Conservation (phyloP, 2,113 vertebrate genomes). For the Mellivora capensis region DNA sequence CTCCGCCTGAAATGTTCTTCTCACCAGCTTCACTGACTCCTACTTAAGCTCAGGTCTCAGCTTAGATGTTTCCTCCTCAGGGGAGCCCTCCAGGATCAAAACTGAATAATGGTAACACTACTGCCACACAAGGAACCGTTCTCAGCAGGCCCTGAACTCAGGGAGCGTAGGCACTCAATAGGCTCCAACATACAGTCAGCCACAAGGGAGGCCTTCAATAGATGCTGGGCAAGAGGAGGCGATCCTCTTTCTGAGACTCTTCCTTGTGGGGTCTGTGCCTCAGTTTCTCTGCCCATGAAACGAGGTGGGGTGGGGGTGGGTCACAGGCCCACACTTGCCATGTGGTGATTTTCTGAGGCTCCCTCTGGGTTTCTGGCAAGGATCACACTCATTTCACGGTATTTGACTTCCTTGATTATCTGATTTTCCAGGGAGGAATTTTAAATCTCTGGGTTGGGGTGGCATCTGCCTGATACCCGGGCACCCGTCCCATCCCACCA, state of each 20-base stretch:
- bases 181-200: not conserved
- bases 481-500: not conserved
- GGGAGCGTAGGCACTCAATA: not conserved
- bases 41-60: not conserved
- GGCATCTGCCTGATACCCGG: not conserved
- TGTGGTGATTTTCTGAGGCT: not conserved
- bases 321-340: accelerated
- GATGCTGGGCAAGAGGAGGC: not conserved
- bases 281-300: not conserved
- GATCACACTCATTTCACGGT: conserved; percentile 58
- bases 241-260: not conserved
- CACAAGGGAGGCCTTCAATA: not conserved
- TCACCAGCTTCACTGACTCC: not conserved
- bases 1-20: not conserved
- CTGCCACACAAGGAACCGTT: not conserved
- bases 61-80: not conserved
- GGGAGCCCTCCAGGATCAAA: not conserved
- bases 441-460: not conserved
- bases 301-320: not conserved
- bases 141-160: not conserved
- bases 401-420: conserved; percentile 57
- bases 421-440: conserved; percentile 67
- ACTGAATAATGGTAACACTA: accelerated
- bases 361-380: conserved; percentile 26
- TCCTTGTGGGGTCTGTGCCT: not conserved